Conservation (phyloP, 2,888 invertebrate species). For the Zygogramma bicolorata region DNA sequence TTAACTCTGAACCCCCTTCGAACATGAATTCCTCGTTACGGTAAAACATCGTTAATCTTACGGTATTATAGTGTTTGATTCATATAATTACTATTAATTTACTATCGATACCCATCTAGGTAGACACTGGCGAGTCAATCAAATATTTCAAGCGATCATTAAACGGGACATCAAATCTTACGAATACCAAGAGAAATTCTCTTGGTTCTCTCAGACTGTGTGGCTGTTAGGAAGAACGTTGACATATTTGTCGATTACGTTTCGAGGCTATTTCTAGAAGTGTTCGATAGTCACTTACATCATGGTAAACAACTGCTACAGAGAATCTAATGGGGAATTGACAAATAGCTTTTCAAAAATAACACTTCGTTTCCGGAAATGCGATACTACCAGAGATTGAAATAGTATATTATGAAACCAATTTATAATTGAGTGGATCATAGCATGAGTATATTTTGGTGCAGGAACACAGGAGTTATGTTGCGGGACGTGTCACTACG, state of each 20-base stretch:
- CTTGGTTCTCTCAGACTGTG: neutral
- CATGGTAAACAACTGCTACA: too few relatives aligned
- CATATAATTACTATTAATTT: constrained; percentile 7
- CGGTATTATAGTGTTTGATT: neutral
- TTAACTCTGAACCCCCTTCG: neutral
- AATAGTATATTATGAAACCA: too few relatives aligned
- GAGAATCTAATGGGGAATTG: neutral
- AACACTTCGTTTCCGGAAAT: neutral
- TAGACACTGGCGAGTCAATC: neutral
- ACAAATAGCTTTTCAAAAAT: neutral
- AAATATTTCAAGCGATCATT: neutral
- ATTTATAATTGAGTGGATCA: too few relatives aligned
- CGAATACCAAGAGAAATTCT: neutral
- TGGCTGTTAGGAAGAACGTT: neutral
- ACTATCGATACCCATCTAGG: neutral
- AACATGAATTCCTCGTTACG: neutral
- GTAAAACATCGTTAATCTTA: constrained; percentile 1
- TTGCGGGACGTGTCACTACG: too few relatives aligned
- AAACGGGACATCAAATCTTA: neutral
- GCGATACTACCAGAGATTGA: too few relatives aligned
- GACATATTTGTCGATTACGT: neutral
- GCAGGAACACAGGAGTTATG: too few relatives aligned
- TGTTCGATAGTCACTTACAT: neutral
- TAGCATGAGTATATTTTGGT: too few relatives aligned
- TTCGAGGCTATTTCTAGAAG: neutral